Percentiles rank a stretch among this genome's conserved stretches.
These are phyloP conservation scores for Falcaria lacertinaria DNA, from an alignment of 2,888 invertebrate genomes.

Conservation along the genomic window DNA sequence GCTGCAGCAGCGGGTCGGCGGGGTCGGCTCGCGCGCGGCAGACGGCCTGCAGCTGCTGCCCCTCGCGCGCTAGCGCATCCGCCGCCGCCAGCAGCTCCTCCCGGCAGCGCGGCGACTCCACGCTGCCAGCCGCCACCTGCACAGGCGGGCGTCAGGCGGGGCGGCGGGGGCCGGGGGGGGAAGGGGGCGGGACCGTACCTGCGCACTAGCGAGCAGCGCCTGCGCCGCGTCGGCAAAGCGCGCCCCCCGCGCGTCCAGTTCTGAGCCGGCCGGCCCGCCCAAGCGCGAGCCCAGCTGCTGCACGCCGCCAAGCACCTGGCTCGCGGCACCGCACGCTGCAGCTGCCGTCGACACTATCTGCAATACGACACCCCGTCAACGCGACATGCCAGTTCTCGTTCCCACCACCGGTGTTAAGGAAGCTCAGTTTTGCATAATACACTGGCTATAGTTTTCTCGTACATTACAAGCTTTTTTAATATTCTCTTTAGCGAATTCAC, in stretches of 20 bases:
- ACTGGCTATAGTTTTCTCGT: no score
- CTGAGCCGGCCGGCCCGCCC: constrained; percentile 19
- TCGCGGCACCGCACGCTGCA: constrained; percentile 31
- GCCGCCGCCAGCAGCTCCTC: constrained; percentile 18
- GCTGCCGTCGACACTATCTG: constrained; percentile 34
- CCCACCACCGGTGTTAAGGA: neutral
- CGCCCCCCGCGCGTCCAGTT: constrained; percentile 28
- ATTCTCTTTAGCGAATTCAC: no score
- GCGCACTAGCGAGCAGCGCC: constrained; percentile 31
- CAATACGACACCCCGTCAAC: no score
- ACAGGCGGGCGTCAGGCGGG: no score
- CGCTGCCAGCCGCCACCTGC: constrained; percentile 33
- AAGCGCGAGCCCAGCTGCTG: constrained; percentile 27
- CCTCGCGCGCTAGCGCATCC: constrained; percentile 19
- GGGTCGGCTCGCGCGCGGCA: constrained; percentile 13
- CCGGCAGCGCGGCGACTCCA: constrained; percentile 26
- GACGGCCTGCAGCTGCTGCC: constrained; percentile 15
- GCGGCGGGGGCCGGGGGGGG: neutral
- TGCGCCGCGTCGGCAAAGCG: constrained; percentile 30
- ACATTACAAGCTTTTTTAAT: no score
- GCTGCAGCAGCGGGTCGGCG: constrained; percentile 1
- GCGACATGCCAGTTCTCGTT: no score
- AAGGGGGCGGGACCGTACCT: constrained; percentile 21
- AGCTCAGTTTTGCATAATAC: no score
- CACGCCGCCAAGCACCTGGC: constrained; percentile 31